Base-by-base conservation (phyloP, 2,113 vertebrate species). In the Esox niger region DNA sequence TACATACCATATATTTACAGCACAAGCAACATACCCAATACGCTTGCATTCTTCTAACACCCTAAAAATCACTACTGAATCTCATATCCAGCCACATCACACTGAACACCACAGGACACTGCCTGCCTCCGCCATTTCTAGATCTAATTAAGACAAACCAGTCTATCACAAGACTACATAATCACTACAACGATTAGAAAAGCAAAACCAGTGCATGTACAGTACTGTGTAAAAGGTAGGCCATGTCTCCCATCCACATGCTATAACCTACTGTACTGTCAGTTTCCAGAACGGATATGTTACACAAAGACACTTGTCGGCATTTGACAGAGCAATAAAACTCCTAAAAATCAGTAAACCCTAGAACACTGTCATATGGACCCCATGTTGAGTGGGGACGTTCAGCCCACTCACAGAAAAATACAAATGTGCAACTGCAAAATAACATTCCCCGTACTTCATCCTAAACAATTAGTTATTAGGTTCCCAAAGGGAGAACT, bases 251-350 rank as follows among this genome's bases (percentile, higher is more conserved):
- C 9, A 30, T 54, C 43, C 17, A 58, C 3, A 27, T 59, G 30
- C 21, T 47, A 66, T 35, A 27, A 49, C 33, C 21, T 15, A 58
- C n/a, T 8, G 65, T 17, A 52, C n/a, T 55, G 21, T 66, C n/a
- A 31, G 20, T 21, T 66, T 21, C 13, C 10, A 25, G 49, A 8
- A 11, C 10, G 4, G n/a, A 30, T 23, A 11, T 57, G 55, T 29
- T 57, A 6, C 33, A 30, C 47, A 63, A 68, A 46, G 49, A 73
- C 23, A 71, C 74, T 61, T 58, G 26, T 77, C 89, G 89, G 90
- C 88, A 86, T 68, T 63, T 35, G 68, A 77, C 23, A 11, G 49
- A 73, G 11, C 32, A 58, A 29, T 52, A 25, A 11, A 60, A 62
- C 30, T 11, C 31, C 20, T 21, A 54, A 1, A 11, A 32, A 31